Evolutionary conservation across 2,888 invertebrate species (phyloP).

Genomic region (Rhagium mordax): DNA sequence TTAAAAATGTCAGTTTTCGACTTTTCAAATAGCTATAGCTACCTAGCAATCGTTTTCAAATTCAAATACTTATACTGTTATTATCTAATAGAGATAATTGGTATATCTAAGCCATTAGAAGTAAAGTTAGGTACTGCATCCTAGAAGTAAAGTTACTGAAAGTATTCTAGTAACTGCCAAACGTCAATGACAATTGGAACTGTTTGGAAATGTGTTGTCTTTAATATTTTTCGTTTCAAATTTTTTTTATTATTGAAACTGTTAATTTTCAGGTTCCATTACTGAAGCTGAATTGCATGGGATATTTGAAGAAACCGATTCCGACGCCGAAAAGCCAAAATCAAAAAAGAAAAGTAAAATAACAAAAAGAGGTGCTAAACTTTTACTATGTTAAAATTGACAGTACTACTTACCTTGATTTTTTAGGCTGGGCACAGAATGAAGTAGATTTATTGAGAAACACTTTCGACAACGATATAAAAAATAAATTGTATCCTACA

Average conservation of each 20-base stretch:
- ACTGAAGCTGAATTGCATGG: neutral
- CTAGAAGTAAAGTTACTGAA: slow-evolving; percentile 5
- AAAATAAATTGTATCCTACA: neutral
- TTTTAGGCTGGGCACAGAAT: neutral
- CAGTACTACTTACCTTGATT: neutral
- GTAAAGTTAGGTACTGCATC: no score
- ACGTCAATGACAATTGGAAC: neutral
- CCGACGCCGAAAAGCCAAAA: neutral
- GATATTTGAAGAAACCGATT: neutral
- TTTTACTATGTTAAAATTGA: neutral
- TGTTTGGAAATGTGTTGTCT: neutral
- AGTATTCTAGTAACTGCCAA: neutral
- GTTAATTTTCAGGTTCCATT: neutral
- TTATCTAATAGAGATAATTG: neutral
- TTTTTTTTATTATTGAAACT: neutral
- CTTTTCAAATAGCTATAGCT: neutral
- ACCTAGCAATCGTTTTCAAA: neutral
- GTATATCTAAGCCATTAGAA: neutral
- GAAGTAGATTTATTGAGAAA: neutral
- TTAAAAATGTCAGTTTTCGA: neutral
- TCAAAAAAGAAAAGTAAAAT: neutral
- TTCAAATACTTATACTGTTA: neutral
- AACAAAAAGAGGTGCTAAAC: neutral
- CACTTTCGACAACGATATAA: neutral
- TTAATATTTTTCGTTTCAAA: neutral